Percentiles rank a stretch among this genome's conserved stretches.
phyloP scores from a whole-genome alignment of 2,797 vertebrate species.

The Helostoma temminkii region DNA sequence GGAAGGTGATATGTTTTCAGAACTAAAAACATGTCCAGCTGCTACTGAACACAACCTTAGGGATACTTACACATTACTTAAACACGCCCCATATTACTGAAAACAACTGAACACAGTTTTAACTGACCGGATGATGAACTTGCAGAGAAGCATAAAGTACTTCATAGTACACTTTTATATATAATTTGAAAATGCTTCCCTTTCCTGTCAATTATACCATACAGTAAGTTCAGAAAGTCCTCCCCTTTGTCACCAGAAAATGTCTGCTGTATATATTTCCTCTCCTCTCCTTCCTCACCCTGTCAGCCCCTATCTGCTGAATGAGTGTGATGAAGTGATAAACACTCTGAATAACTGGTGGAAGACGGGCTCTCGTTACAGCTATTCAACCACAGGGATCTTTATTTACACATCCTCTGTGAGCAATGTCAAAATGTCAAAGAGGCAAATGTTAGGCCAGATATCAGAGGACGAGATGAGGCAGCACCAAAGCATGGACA shows the following conservation, averaged over 20 bases:
- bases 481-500: not conserved
- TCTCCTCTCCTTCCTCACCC: slow-evolving; percentile 11
- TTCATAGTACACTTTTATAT: not conserved
- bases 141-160: not conserved
- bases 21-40: too few relatives aligned
- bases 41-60: too few relatives aligned
- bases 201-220: not conserved
- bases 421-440: slow-evolving; percentile 51
- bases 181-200: not conserved
- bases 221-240: not conserved
- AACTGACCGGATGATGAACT: not conserved
- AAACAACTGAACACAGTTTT: not conserved
- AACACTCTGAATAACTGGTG: slow-evolving; percentile 47
- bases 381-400: slow-evolving; percentile 48
- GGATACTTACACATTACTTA: not conserved
- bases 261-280: not conserved
- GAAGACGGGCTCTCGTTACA: slow-evolving; percentile 38
- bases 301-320: slow-evolving; percentile 35
- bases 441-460: slow-evolving; percentile 55
- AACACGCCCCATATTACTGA: not conserved
- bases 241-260: slow-evolving; percentile 4
- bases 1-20: too few relatives aligned
- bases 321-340: slow-evolving; percentile 60
- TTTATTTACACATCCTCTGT: slow-evolving; percentile 66
- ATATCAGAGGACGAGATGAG: slow-evolving; percentile 56